Base-by-base conservation (phyloP, 2,797 vertebrate genomes). In the Telmatherina bonti region DNA sequence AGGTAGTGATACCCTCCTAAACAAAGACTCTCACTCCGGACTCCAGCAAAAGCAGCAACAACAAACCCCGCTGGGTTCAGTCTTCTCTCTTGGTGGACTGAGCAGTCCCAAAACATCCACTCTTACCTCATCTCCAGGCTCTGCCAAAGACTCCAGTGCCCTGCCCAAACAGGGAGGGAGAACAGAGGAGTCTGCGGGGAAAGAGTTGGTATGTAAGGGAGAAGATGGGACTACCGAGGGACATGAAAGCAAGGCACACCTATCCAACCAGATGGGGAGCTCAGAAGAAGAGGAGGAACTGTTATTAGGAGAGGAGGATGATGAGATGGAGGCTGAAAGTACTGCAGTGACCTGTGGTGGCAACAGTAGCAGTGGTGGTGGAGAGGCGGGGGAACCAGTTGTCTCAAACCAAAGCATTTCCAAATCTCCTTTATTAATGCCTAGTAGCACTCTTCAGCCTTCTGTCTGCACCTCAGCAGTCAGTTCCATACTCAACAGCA, bases 331-430 rank as follows among this genome's bases (percentile, higher is more conserved):
- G 85, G 96, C 96, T 78, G 95, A 95, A 90, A 94, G 95, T 88
- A 92, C 93, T 20, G 93, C 93, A 86, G 93, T 95, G 69, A 82
- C 90, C 92, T 95, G 95, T 93, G 93, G 92, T 86, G 91, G 91
- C 89, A 95, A 94, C 92, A 95, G 95, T 93, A 92, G 95, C 91
- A 93, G 95, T 82, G 89, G 91, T 55, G 81, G 89, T 81, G 89
- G 87, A 90, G 94, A 94, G 92, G 96, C 92, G 87, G 96, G 96
- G 94, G 96, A 97, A 96, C 94, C 95, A 95, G 96, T 96, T 97
- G 96, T 98, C 96, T 98, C 97, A 98, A 99, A 99, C 98, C 98
- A 99, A 99, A 99, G 98, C 96, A 97, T 98, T 97, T 99, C 97
- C 96, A 97, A 97, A 97, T 97, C 97, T 98, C 96, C 97, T 96